These are phyloP conservation scores for Gallinago media DNA, from an alignment of 2,113 vertebrate genomes.

Conservation along the genomic window DNA sequence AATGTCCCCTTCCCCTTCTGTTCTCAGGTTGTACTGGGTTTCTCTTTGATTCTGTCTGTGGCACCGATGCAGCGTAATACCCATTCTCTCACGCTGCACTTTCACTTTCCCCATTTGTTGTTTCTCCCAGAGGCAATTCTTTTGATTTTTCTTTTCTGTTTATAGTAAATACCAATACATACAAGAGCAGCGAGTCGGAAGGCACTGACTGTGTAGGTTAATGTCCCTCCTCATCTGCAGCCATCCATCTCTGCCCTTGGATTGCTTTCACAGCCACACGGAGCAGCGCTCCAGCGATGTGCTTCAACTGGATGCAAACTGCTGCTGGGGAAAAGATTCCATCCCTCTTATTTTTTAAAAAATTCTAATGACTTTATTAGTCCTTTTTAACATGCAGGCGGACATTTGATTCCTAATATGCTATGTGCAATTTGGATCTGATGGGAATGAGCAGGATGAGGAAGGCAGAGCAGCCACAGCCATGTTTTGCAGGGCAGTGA, in stretches of 20 bases:
- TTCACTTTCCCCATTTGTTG: background rate
- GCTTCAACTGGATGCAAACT: background rate
- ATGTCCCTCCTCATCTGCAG: slow-evolving; percentile 24
- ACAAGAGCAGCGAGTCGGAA: slow-evolving; percentile 19
- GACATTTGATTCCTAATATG: background rate
- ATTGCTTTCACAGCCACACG: background rate
- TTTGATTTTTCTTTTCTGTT: background rate
- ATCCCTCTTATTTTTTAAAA: background rate
- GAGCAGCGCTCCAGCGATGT: background rate
- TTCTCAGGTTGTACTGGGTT: background rate
- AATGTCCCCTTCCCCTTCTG: background rate
- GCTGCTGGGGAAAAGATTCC: too few relatives aligned
- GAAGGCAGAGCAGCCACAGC: background rate
- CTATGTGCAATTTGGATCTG: background rate
- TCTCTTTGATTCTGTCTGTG: background rate
- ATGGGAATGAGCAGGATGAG: background rate
- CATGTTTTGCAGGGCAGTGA: background rate
- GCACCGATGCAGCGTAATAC: background rate
- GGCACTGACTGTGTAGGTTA: background rate
- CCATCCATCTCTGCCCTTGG: slow-evolving; percentile 21
- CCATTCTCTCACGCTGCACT: background rate
- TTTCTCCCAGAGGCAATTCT: slow-evolving; percentile 7
- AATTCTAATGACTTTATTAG: background rate
- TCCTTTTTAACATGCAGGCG: background rate
- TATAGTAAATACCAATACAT: background rate